Base-by-base conservation (phyloP, 2,113 vertebrate genomes). In the Lethenteron camtschaticum region DNA sequence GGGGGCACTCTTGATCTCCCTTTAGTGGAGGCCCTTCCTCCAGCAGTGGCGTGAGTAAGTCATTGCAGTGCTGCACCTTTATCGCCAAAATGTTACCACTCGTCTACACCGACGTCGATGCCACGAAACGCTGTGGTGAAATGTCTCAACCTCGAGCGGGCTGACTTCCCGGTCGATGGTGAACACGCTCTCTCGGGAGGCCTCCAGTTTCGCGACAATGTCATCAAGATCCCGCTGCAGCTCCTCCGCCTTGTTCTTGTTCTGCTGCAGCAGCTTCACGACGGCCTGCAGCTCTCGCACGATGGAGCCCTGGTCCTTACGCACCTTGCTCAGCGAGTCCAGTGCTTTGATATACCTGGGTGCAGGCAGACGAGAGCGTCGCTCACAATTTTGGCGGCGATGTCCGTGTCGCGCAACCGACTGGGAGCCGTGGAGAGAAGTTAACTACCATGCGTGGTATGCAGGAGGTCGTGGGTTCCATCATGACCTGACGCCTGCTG, bases 321-420 rank as follows among this genome's bases (percentile, higher is more conserved):
- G 86, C 18, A 92, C 81, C 76, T 86, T 83, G 24, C 87, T 84
- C 76, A 99, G 85, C 0, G 84, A 90, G 57, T 99, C 92, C 3
- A 99, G 80, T 69, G 90, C 94, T 80, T 99, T 99, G 73, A 99
- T 97, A 68, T 99, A 96, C 77, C 94, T 99, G 77, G n/a, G 24
- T 66, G 4, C 4, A 16, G 75, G 74, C 70, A 73, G 14, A 71
- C 16, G 56, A 72, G 72, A 13, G 41, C 41, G 41, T 41, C 41
- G 41, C 41, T 41, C 41, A 41, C 41, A 41, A 41, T 7, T 41
- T 41, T 41, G 41, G 41, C 41, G 5, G 41, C 41, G 41, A 41
- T 41, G 41, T 41, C 41, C 41, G 41, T 5, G 41, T 41, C 6
- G 41, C 41, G 41, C 41, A 7, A 41, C 41, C 41, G 41, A 41